Percentiles rank a stretch among this genome's conserved stretches.
These are phyloP conservation scores for Acronicta alni DNA, from an alignment of 2,888 invertebrate species.

Conservation along the genomic window DNA sequence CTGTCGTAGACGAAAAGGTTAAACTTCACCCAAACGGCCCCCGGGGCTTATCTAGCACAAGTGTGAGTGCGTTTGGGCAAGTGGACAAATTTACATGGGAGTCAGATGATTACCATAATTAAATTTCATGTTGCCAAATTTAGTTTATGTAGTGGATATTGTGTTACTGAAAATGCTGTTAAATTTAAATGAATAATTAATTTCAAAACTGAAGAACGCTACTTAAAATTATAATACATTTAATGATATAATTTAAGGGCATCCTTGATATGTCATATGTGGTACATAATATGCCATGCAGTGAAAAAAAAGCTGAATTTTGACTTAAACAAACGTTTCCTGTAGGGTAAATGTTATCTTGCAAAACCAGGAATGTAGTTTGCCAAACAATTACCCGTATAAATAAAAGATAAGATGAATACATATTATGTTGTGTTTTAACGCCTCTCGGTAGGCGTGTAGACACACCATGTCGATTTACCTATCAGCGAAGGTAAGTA, in stretches of 20 bases:
- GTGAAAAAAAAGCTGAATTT: neutral
- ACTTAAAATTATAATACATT: constrained; percentile 10
- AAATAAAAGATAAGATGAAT: constrained; percentile 26
- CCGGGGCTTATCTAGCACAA: constrained; percentile 60
- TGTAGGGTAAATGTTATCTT: neutral
- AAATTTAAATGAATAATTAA: constrained; percentile 14
- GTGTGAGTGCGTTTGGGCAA: constrained; percentile 57
- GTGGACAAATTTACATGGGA: constrained; percentile 62
- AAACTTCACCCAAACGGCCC: constrained; percentile 70
- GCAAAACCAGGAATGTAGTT: constrained; percentile 12
- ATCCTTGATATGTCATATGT: neutral
- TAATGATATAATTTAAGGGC: constrained; percentile 3
- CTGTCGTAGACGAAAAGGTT: constrained; percentile 71
- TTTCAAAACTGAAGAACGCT: constrained; percentile 9
- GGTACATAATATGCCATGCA: neutral
- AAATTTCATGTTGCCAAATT: constrained; percentile 41
- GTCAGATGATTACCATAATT: constrained; percentile 58
- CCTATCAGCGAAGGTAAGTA: constrained; percentile 15
- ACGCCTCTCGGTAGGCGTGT: neutral
- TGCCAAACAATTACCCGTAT: constrained; percentile 10
- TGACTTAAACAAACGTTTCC: constrained; percentile 3
- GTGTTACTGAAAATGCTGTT: constrained; percentile 11
- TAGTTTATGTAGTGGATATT: constrained; percentile 28
- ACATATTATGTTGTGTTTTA: constrained; percentile 1
- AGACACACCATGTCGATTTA: neutral